A percentile compares a stretch with the other conserved stretches of the same genome.
Conservation (phyloP, 2,797 vertebrate genomes). For the Brachymystax lenok region DNA sequence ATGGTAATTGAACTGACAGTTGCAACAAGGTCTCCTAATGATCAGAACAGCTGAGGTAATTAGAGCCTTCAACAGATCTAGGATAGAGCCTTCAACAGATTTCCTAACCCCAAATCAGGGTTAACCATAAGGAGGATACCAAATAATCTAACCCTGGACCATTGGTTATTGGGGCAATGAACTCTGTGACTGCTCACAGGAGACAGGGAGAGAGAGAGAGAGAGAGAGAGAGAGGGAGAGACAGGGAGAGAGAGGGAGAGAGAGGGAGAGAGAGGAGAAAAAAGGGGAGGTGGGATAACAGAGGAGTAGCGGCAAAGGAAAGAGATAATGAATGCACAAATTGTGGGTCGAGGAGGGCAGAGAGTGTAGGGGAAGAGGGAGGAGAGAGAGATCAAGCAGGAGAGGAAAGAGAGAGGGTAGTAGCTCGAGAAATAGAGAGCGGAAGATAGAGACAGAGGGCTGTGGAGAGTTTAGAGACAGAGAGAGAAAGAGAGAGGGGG, state of each 20-base stretch:
- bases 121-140: too few species aligned
- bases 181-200: background rate
- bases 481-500: background rate
- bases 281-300: conserved; percentile 11
- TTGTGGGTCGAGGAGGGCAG: background rate
- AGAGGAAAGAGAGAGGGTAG: too few species aligned
- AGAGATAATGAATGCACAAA: background rate
- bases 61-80: conserved; percentile 9
- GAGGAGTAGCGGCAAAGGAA: background rate
- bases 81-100: background rate
- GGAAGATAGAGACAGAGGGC: background rate
- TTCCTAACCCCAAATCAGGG: too few species aligned
- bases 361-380: conserved; percentile 4
- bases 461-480: background rate
- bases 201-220: too few species aligned
- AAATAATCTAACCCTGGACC: too few species aligned
- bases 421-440: background rate
- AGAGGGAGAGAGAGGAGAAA: background rate
- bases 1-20: conserved; percentile 8
- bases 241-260: background rate
- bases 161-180: background rate
- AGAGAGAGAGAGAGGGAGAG: too few species aligned
- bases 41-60: conserved; percentile 10
- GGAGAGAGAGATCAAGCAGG: background rate
- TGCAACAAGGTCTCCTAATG: conserved; percentile 10